Percentiles rank a stretch among this genome's conserved stretches.
phyloP scores from a whole-genome alignment of 1,140 invertebrate species.

The Planococcus citri region DNA sequence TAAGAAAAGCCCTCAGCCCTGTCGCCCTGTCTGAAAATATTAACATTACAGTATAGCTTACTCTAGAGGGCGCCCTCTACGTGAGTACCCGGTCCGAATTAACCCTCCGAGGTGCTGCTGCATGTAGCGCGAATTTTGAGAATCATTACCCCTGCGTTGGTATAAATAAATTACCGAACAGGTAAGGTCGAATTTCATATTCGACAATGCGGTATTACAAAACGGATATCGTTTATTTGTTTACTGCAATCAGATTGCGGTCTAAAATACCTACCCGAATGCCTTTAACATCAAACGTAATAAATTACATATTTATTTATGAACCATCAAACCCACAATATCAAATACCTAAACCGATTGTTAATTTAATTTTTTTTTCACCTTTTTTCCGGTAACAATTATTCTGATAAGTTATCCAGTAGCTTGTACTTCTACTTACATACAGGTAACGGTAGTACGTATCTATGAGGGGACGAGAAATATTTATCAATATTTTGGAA shows the following conservation, averaged over 20 bases:
- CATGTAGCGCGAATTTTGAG: neutral
- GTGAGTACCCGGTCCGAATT: too few species aligned
- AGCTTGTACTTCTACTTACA: too few species aligned
- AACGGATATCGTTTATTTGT: constrained; percentile 6
- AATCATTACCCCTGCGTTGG: neutral
- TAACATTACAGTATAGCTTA: too few species aligned
- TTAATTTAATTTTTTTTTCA: neutral
- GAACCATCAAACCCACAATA: neutral
- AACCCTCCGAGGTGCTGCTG: too few species aligned
- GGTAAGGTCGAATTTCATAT: constrained; percentile 6
- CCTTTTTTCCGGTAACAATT: neutral
- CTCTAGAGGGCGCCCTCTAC: too few species aligned
- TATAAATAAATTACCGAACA: neutral
- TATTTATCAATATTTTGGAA: too few species aligned
- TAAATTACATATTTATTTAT: neutral
- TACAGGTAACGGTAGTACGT: too few species aligned
- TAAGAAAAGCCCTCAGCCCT: too few species aligned
- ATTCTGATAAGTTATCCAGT: neutral
- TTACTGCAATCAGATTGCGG: constrained; percentile 5
- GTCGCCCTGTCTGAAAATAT: too few species aligned
- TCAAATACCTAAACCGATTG: neutral
- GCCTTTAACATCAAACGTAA: neutral
- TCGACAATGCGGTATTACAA: neutral
- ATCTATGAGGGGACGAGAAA: too few species aligned
- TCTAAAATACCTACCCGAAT: neutral